Percentiles rank a stretch among this genome's conserved stretches.
Conservation (phyloP, 2,797 vertebrate species). For the Sebastes cheni region DNA sequence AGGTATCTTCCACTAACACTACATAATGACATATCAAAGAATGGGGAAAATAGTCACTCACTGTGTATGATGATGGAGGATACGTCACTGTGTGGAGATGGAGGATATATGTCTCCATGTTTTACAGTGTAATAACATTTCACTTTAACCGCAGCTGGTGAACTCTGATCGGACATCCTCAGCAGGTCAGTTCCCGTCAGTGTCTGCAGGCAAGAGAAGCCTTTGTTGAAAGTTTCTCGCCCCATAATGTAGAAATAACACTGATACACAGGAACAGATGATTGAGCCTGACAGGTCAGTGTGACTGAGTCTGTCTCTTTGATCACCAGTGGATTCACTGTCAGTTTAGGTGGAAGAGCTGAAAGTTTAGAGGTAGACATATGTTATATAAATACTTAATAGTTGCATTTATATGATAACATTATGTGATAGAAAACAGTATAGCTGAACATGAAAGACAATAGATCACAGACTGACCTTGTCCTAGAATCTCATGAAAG, state of each 20-base stretch:
- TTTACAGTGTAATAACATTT: constrained; percentile 3
- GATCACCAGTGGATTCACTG: not conserved
- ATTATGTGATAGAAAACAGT: not conserved
- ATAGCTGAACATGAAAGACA: not conserved
- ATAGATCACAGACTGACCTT: constrained; percentile 25
- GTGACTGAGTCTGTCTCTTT: constrained; percentile 34
- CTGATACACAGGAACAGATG: not conserved
- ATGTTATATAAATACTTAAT: too few species aligned
- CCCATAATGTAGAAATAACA: constrained; percentile 35
- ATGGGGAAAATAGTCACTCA: not conserved
- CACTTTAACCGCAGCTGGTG: constrained; percentile 23
- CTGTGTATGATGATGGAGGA: constrained; percentile 7
- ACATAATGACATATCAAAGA: too few species aligned
- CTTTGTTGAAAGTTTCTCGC: fast-evolving
- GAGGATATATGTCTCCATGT: fast-evolving
- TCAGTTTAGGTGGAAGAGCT: constrained; percentile 11
- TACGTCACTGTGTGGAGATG: not conserved
- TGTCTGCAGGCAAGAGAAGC: not conserved
- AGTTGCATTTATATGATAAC: too few species aligned
- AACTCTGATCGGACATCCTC: not conserved
- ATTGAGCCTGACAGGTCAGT: constrained; percentile 16
- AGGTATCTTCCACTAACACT: not conserved
- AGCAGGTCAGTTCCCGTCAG: constrained; percentile 38
- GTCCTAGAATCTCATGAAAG: not conserved
- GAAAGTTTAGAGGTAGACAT: not conserved